Percentiles rank a stretch among this genome's conserved stretches.
Conservation (phyloP, 2,797 vertebrate species). For the Clarias fuscus region DNA sequence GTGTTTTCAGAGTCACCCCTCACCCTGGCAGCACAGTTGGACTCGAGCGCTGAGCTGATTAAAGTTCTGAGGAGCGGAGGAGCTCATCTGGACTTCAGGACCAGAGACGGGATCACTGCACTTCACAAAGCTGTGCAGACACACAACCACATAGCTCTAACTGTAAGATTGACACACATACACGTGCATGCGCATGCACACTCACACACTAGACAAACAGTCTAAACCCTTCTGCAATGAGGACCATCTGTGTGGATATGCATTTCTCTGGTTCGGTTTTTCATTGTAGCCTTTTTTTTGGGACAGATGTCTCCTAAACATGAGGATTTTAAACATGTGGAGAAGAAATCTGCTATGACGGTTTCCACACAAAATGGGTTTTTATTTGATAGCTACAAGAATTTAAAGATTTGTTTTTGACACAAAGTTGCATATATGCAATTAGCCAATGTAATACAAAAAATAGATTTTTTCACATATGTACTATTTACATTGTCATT, state of each 20-base stretch:
- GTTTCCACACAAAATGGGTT: not conserved
- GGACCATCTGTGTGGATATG: conserved; percentile 2
- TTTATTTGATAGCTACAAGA: not conserved
- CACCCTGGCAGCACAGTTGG: conserved; percentile 90
- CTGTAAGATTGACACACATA: conserved; percentile 71
- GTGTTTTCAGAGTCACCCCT: conserved; percentile 86
- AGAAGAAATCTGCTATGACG: not conserved
- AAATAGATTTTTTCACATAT: not conserved
- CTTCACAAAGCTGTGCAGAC: conserved; percentile 89
- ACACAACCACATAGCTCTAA: conserved; percentile 85
- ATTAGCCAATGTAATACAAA: not conserved
- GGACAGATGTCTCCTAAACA: not conserved
- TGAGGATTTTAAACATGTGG: not conserved
- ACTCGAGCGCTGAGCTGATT: conserved; percentile 83
- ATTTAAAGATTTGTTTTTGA: not conserved
- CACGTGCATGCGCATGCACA: not conserved
- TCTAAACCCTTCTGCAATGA: not conserved
- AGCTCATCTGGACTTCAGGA: conserved; percentile 94
- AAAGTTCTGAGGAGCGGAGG: conserved; percentile 88
- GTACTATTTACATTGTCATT: not conserved
- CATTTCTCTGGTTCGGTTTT: not conserved
- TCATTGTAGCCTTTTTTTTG: not conserved
- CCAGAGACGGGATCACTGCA: conserved; percentile 90
- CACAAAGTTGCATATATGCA: not conserved
- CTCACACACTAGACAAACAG: not conserved